Evolutionary conservation across 2,888 invertebrate genomes (phyloP), one percentile per base, ranked within the genome.

Genomic region (Trachelus iudaicus): DNA sequence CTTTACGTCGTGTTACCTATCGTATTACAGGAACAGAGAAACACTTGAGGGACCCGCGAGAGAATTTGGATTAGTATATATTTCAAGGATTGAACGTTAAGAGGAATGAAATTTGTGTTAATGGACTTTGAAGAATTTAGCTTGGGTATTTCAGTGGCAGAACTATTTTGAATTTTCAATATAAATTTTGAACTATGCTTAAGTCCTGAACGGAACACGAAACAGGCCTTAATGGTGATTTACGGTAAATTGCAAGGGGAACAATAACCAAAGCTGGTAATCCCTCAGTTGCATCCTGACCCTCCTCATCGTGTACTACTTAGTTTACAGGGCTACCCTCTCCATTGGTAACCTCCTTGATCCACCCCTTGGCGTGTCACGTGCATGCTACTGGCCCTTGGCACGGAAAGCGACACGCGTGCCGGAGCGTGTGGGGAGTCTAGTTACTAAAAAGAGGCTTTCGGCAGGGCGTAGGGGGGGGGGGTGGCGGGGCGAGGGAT

Each of bases 211-310:
- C 6, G 23, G 23, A 40, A 40, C 40, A 23, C 40, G 23, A 40
- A 40, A 40, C 40, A 40, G 4, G 23, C 23, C 83, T 87, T 89
- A 89, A 89, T 89, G 83, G 87, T 89, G 88, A 88, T 88, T 89
- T 86, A 82, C 85, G 84, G 86, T 87, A 89, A 89, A 89, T 89
- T 89, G 88, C 88, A 84, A 85, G 84, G 84, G 23, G 86, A 85
- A 88, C 88, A 89, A 89, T 89, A 89, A 89, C 89, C 85, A 86
- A 86, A 86, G 86, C 83, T 83, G 87, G 87, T 89, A 89, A 89
- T 89, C 89, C 88, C 87, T 81, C 71, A 35, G 74, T 40, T 34
- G 74, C 74, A 73, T n/a, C 74, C 74, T 35, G 74, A 35, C 34
- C 74, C 35, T 34, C 31, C 71, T 34, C 71, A 31, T 71, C 74